Evolutionary conservation across 2,888 invertebrate species (phyloP).

Genomic region (Criorhina ranunculi): DNA sequence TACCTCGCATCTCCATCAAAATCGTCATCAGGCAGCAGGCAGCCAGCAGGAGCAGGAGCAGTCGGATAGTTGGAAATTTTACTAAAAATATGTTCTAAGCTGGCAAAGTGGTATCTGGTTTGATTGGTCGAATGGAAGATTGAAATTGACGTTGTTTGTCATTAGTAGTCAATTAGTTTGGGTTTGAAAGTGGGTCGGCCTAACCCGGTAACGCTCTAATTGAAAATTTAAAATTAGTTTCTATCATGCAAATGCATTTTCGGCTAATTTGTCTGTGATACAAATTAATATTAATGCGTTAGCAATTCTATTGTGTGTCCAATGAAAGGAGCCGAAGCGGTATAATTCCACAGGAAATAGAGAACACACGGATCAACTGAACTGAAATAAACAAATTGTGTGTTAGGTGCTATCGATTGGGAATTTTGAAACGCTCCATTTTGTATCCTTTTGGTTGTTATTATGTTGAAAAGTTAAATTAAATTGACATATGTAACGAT

Average conservation of each 20-base stretch:
- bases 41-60: background rate
- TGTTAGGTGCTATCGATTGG: too few species aligned
- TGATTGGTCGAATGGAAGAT: constrained; percentile 56
- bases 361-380: too few species aligned
- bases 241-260: constrained; percentile 55
- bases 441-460: too few species aligned
- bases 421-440: too few species aligned
- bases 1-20: constrained; percentile 54
- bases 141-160: constrained; percentile 68
- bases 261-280: constrained; percentile 52
- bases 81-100: constrained; percentile 45
- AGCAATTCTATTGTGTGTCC: constrained; percentile 22
- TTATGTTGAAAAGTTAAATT: too few species aligned
- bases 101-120: constrained; percentile 40
- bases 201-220: constrained; percentile 42
- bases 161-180: constrained; percentile 65
- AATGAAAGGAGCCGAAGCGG: background rate
- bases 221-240: constrained; percentile 50
- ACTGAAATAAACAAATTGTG: too few species aligned
- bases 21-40: constrained; percentile 17
- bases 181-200: background rate
- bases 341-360: background rate
- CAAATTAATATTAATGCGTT: constrained; percentile 66
- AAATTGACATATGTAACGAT: too few species aligned
- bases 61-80: constrained; percentile 25